Evolutionary conservation across 2,797 vertebrate genomes (phyloP), one percentile per base, ranked within the genome.

Genomic region (Alectoris magna): DNA sequence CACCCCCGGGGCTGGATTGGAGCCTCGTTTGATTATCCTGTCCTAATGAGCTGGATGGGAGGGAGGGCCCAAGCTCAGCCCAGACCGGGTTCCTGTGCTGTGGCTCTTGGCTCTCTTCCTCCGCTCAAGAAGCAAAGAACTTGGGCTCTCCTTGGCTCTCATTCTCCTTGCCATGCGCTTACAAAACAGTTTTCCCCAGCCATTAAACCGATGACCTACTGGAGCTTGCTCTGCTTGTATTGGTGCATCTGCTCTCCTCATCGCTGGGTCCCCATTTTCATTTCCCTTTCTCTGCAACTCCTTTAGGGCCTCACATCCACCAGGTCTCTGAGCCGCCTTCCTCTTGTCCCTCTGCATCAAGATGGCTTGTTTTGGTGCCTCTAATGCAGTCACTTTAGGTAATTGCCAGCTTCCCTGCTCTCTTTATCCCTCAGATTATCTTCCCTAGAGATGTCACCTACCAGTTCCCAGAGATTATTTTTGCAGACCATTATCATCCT

Each of bases 361-460:
- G 14, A 49, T 19, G 23, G 8, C 19, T 39, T 71, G 58, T 34
- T 72, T 51, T 63, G 34, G 41, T 75, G 27, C 36, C 16, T 55
- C 64, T 38, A 41, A 49, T 0, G 0, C 39, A 80, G 58, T 5
- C 2, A 1, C 43, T 89, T 85, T 6, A 51, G 17, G 26, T 46
- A 78, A 78, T 3, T 78, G 41, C 34, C 55, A 58, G 18, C 21
- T 68, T 85, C 26, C 41, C 49, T 43, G 18, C 2, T 1, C 39
- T 69, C 49, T 68, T 81, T 11, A 66, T 17, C 34, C 34, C 62
- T 78, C 56, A 49, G 41, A 60, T 91, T 60, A 27, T 44, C 63
- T 78, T 81, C 34, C 69, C 23, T 38, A 23, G 49, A 27, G 34
- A 21, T 53, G 44, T 10, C 63, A 36, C 38, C 44, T 41, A 38